Evolutionary conservation across 35 echinoderm and acorn worm species (phyloP).

Genomic region (Strongylocentrotus purpuratus): DNA sequence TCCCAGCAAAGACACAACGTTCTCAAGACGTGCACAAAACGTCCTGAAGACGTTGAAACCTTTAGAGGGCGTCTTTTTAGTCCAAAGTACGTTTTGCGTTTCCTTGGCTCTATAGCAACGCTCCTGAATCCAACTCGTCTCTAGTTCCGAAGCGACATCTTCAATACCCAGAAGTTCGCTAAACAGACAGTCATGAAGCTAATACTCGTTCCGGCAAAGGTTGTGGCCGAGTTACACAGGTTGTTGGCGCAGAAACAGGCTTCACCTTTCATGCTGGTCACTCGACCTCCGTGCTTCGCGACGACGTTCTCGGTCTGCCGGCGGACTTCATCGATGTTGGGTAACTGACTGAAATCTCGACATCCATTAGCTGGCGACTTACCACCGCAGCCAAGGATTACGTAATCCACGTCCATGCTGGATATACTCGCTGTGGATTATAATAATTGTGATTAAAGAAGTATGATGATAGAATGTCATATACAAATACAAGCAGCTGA

Average conservation of each 20-base stretch:
- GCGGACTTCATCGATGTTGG: background rate
- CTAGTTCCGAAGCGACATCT: background rate
- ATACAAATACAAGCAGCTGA: background rate
- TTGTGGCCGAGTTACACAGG: background rate
- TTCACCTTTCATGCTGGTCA: background rate
- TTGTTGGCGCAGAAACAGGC: slow-evolving; percentile 1
- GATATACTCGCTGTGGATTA: background rate
- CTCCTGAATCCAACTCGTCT: background rate
- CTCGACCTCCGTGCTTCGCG: background rate
- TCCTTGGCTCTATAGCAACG: no score
- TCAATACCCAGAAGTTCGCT: background rate
- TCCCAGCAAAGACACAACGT: no score
- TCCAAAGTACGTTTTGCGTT: no score
- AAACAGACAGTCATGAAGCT: background rate
- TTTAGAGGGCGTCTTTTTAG: no score
- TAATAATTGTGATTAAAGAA: background rate
- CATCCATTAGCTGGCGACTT: background rate
- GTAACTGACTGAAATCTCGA: background rate
- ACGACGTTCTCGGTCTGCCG: background rate
- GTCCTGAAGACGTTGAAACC: no score
- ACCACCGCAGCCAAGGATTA: background rate
- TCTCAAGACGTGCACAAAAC: no score
- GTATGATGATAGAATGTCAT: background rate
- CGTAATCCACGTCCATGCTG: slow-evolving; percentile 3
- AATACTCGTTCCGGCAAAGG: background rate